Percentiles rank a stretch among this genome's conserved stretches.
These are phyloP conservation scores for Hypomecis atomaria DNA, from an alignment of 2,888 invertebrate species.

Conservation along the genomic window DNA sequence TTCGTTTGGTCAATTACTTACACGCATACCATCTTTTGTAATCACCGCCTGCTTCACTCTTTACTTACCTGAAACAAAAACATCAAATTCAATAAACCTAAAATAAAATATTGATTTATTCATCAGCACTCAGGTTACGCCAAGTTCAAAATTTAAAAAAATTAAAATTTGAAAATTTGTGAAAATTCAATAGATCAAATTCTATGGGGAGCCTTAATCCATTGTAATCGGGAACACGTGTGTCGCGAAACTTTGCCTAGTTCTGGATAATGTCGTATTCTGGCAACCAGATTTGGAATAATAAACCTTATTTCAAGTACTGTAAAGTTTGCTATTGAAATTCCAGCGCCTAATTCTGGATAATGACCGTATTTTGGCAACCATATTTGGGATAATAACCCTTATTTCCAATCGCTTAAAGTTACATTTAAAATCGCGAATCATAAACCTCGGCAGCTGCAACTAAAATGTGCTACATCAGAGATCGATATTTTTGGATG, in stretches of 20 bases:
- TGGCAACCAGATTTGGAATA: conserved; percentile 40
- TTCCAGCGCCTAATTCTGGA: conserved; percentile 53
- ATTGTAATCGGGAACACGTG: conserved; percentile 70
- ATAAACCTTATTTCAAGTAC: conserved; percentile 44
- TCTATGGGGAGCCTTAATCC: conserved; percentile 58
- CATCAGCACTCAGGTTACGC: conserved; percentile 50
- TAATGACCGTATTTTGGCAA: conserved; percentile 49
- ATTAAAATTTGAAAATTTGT: too few relatives aligned
- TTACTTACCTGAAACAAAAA: conserved; percentile 78
- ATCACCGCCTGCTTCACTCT: neutral
- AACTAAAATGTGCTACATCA: conserved; percentile 51
- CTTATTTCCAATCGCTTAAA: conserved; percentile 41
- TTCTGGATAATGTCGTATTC: conserved; percentile 55
- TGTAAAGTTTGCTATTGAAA: too few relatives aligned
- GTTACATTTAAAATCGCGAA: conserved; percentile 35
- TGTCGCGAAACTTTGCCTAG: conserved; percentile 65
- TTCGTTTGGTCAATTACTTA: too few relatives aligned
- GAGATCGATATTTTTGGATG: conserved; percentile 48
- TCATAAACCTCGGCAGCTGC: conserved; percentile 27
- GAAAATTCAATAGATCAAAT: conserved; percentile 65
- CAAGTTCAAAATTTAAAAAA: conserved; percentile 50
- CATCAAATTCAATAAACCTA: conserved; percentile 49
- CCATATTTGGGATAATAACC: conserved; percentile 43
- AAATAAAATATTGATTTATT: conserved; percentile 45
- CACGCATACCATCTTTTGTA: too few relatives aligned